phyloP scores from a whole-genome alignment of 2,797 vertebrate species.

The Chaetodon trifasciatus region DNA sequence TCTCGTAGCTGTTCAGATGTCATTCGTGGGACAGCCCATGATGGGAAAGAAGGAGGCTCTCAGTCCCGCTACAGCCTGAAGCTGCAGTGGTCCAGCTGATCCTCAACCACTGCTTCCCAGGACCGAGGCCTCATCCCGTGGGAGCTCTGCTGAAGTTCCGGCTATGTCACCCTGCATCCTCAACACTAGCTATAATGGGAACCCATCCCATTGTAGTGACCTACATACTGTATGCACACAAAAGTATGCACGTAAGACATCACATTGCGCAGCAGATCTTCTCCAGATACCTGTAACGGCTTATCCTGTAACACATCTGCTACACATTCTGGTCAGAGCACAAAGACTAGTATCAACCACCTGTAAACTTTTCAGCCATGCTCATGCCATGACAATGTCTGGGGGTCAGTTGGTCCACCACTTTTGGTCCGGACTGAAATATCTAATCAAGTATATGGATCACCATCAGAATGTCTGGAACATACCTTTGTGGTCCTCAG shows the following conservation, averaged over 20 bases:
- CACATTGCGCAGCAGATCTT: background rate
- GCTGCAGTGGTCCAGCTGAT: conserved; percentile 72
- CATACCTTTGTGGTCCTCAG: background rate
- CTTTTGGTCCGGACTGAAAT: background rate
- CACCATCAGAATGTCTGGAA: background rate
- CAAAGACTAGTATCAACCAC: background rate
- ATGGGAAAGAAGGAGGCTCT: conserved; percentile 78
- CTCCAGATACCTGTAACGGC: conserved; percentile 10
- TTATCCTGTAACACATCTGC: conserved; percentile 1
- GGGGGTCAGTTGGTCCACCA: background rate
- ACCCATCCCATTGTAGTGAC: conserved; percentile 60
- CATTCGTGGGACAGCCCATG: conserved; percentile 58
- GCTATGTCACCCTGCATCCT: conserved; percentile 55
- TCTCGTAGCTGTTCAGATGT: conserved; percentile 70
- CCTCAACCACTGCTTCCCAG: conserved; percentile 83
- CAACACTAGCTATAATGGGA: conserved; percentile 65
- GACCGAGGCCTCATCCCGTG: conserved; percentile 78
- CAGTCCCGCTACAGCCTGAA: conserved; percentile 63
- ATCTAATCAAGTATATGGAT: background rate
- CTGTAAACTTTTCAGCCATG: background rate
- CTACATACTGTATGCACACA: conserved; percentile 50
- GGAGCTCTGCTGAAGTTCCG: conserved; percentile 68
- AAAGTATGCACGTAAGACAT: conserved; percentile 26
- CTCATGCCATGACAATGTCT: background rate
- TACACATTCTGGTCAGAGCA: background rate